Conservation (phyloP, 1,140 invertebrate species). For the Aricia agestis region DNA sequence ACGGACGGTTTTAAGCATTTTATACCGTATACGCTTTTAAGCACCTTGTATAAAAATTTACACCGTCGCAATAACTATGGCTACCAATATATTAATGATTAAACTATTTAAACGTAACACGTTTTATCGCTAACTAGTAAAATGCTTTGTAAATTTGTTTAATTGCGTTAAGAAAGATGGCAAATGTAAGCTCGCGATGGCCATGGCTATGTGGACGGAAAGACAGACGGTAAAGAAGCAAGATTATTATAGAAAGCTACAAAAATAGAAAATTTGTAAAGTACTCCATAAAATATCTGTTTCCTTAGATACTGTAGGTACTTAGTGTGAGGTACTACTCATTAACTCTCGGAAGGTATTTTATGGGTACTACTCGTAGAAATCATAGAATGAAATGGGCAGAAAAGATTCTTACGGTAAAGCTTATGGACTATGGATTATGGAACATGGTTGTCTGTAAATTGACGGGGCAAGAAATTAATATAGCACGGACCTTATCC, state of each 20-base stretch:
- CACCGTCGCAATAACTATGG: background rate
- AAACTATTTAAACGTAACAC: slow-evolving; percentile 7
- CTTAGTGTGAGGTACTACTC: background rate
- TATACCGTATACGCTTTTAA: slow-evolving; percentile 7
- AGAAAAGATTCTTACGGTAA: background rate
- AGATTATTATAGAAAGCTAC: slow-evolving; percentile 30
- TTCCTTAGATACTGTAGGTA: slow-evolving; percentile 1
- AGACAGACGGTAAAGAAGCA: slow-evolving; percentile 36
- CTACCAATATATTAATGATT: background rate
- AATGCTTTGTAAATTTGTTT: slow-evolving; percentile 11
- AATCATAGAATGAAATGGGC: background rate
- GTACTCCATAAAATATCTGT: slow-evolving; percentile 18
- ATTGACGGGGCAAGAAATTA: background rate
- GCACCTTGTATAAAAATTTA: background rate
- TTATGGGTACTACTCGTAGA: background rate
- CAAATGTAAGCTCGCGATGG: slow-evolving; percentile 5
- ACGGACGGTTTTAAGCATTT: slow-evolving; percentile 5
- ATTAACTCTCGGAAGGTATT: slow-evolving; percentile 2
- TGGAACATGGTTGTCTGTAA: background rate
- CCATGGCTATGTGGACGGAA: slow-evolving; percentile 28
- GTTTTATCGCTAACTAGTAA: slow-evolving; percentile 4
- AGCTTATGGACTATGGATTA: background rate
- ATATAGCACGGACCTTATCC: background rate
- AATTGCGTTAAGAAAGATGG: slow-evolving; percentile 7
- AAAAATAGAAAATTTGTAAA: slow-evolving; percentile 23